Conservation (phyloP, 2,888 invertebrate genomes). For the Thyatira batis region DNA sequence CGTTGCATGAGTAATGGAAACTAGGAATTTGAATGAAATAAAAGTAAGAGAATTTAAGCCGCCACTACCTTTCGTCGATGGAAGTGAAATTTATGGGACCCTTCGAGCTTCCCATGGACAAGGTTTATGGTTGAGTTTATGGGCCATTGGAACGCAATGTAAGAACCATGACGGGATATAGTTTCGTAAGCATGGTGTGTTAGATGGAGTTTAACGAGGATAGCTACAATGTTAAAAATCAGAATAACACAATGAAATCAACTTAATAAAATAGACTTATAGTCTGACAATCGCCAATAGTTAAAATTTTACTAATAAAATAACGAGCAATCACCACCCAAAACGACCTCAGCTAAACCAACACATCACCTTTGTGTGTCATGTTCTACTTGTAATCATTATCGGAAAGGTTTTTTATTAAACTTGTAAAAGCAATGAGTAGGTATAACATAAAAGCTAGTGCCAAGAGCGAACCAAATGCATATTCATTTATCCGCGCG, state of each 20-base stretch:
- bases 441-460: constrained; percentile 16
- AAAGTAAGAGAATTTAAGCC: constrained; percentile 37
- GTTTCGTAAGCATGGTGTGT: not conserved
- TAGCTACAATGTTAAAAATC: no score
- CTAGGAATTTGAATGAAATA: not conserved
- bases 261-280: no score
- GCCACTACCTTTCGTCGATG: constrained; percentile 31
- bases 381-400: not conserved
- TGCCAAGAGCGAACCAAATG: constrained; percentile 35
- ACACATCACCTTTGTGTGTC: not conserved
- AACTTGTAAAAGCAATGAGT: constrained; percentile 14
- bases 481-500: constrained; percentile 41
- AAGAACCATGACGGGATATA: constrained; percentile 15
- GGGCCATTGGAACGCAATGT: constrained; percentile 43
- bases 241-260: no score
- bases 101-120: constrained; percentile 43
- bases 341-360: not conserved
- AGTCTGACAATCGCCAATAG: no score
- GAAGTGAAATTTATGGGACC: constrained; percentile 43
- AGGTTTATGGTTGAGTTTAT: constrained; percentile 56
- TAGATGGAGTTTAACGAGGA: constrained; percentile 1
- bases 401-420: not conserved
- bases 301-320: no score
- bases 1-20: no score
- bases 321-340: no score